Percentiles rank a stretch among this genome's conserved stretches.
phyloP scores from a whole-genome alignment of 1,140 invertebrate species.

The Pomacea maculata region DNA sequence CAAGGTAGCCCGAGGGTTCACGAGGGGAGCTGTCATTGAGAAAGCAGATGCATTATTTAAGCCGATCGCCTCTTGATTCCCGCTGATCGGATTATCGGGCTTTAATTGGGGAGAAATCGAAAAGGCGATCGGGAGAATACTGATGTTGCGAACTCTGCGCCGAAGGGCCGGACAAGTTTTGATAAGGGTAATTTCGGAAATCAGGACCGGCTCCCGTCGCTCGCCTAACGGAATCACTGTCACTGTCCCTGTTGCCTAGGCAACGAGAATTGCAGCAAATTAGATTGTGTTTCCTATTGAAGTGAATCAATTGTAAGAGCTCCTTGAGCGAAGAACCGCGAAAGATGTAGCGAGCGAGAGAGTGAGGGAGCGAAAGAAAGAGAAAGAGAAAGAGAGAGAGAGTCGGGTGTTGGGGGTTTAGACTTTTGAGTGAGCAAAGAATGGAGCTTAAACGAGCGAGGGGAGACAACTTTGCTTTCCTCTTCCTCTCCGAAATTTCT shows the following conservation, averaged over 20 bases:
- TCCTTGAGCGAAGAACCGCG: conserved; percentile 2
- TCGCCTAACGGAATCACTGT: conserved; percentile 6
- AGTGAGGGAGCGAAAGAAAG: not conserved
- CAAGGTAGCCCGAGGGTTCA: too few relatives aligned
- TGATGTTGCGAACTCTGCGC: not conserved
- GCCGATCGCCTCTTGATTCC: conserved; percentile 1
- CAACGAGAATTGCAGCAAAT: conserved; percentile 7
- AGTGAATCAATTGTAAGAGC: conserved; percentile 11
- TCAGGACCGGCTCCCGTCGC: not conserved
- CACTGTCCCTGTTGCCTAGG: conserved; percentile 3
- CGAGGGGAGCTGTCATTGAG: not conserved
- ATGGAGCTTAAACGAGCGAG: conserved; percentile 5
- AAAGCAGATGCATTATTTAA: conserved; percentile 9
- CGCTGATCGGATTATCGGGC: conserved; percentile 1
- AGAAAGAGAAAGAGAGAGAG: not conserved
- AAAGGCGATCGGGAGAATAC: conserved; percentile 4
- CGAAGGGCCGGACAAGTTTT: conserved; percentile 2
- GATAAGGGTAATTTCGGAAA: conserved; percentile 10
- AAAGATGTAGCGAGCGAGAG: not conserved
- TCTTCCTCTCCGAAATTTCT: conserved; percentile 3
- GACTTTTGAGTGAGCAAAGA: conserved; percentile 3
- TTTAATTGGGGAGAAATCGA: conserved; percentile 9
- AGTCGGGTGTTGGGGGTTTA: not conserved
- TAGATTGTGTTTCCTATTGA: conserved; percentile 10
- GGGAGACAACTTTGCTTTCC: not conserved